Evolutionary conservation across 2,113 vertebrate genomes (phyloP).

Genomic region (Rhabdomys dilectus): DNA sequence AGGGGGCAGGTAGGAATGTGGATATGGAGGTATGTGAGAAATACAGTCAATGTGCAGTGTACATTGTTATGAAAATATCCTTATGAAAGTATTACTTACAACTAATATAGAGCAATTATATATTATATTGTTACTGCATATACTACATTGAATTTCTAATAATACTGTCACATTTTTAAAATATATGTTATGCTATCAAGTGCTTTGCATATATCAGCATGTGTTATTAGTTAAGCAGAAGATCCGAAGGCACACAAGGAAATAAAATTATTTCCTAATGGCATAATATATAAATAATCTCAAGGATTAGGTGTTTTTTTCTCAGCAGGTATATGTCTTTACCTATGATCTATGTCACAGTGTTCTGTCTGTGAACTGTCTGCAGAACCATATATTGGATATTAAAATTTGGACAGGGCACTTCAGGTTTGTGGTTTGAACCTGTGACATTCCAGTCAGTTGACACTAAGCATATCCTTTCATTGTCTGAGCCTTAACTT

Average conservation of each 20-base stretch:
- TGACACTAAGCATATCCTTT: not conserved
- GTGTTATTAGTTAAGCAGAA: not conserved
- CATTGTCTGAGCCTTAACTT: not conserved
- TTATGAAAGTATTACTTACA: not conserved
- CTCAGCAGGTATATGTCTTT: not conserved
- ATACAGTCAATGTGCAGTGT: not conserved
- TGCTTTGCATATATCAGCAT: not conserved
- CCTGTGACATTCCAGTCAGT: not conserved
- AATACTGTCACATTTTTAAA: not conserved
- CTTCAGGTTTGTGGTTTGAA: not conserved
- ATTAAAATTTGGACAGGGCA: not conserved
- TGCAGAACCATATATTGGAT: not conserved
- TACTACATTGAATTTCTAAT: not conserved
- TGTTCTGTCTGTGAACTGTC: not conserved
- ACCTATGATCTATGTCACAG: not conserved
- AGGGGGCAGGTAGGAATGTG: too few species aligned
- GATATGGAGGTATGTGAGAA: not conserved
- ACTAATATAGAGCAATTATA: not conserved
- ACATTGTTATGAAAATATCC: not conserved
- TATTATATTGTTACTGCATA: not conserved
- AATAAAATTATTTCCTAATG: slow-evolving; percentile 6
- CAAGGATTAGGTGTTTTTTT: not conserved
- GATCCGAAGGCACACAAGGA: not conserved
- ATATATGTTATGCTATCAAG: not conserved
- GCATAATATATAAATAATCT: not conserved